Conservation (phyloP, 2,113 vertebrate genomes). For the Macrotis lagotis region DNA sequence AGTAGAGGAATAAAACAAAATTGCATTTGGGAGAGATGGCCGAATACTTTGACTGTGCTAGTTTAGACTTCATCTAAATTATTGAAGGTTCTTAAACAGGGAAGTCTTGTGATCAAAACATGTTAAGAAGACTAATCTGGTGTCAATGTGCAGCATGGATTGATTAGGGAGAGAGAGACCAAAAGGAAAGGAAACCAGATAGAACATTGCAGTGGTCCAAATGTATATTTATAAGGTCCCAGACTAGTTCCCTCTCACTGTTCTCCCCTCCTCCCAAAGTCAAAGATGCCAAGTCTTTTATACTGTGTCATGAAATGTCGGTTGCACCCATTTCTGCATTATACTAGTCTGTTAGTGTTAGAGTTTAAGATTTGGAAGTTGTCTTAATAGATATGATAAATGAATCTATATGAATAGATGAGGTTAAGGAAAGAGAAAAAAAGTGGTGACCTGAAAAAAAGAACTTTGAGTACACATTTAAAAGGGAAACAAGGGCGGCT, state of each 20-base stretch:
- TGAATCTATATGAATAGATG: neutral
- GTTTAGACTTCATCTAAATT: neutral
- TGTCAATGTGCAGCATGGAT: neutral
- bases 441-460: neutral
- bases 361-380: neutral
- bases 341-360: too few relatives aligned
- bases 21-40: neutral
- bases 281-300: too few relatives aligned
- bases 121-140: neutral
- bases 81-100: neutral
- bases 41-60: neutral
- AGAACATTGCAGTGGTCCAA: neutral
- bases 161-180: neutral
- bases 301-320: too few relatives aligned
- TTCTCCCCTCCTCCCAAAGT: too few relatives aligned
- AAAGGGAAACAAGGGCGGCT: too few relatives aligned
- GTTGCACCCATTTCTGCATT: too few relatives aligned
- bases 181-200: neutral
- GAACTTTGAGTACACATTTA: neutral
- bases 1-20: neutral
- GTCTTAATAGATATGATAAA: neutral
- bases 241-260: too few relatives aligned
- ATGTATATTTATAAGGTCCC: neutral
- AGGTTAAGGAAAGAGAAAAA: neutral
- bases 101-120: neutral